Percentiles rank a stretch among this genome's conserved stretches.
Conservation (phyloP, 92 coral and sea anemone species). For the Heliopora coerulea region DNA sequence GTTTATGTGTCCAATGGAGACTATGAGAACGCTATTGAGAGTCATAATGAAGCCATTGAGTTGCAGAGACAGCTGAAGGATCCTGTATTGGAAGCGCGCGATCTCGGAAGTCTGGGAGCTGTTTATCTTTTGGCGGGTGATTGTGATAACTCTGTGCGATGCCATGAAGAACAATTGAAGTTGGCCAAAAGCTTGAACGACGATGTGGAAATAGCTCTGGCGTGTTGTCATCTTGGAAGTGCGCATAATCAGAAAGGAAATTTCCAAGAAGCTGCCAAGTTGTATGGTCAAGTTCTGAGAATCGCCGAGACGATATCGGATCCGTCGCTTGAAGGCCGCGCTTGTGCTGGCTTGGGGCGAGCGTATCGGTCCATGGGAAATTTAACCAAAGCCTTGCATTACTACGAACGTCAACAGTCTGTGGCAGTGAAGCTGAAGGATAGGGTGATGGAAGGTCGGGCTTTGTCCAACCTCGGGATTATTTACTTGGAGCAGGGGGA, state of each 20-base stretch:
- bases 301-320: conserved; percentile 79
- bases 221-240: conserved; percentile 90
- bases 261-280: conserved; percentile 74
- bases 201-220: conserved; percentile 79
- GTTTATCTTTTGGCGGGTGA: conserved; percentile 82
- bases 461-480: conserved; percentile 90
- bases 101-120: conserved; percentile 91
- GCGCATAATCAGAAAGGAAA: conserved; percentile 83
- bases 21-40: conserved; percentile 80
- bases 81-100: conserved; percentile 81
- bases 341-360: conserved; percentile 93
- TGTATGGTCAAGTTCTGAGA: conserved; percentile 66
- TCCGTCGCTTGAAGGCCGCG: conserved; percentile 83
- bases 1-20: conserved; percentile 79
- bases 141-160: conserved; percentile 72
- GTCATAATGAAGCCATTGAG: conserved; percentile 78
- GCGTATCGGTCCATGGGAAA: conserved; percentile 85
- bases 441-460: conserved; percentile 90
- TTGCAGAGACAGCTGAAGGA: conserved; percentile 82
- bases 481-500: conserved; percentile 85
- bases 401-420: conserved; percentile 84
- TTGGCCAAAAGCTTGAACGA: conserved; percentile 73
- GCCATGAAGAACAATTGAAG: conserved; percentile 83
- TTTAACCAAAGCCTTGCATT: conserved; percentile 66
- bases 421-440: conserved; percentile 83